These are phyloP conservation scores for Melipona bicolor DNA, from an alignment of 2,888 invertebrate species.

Conservation along the genomic window DNA sequence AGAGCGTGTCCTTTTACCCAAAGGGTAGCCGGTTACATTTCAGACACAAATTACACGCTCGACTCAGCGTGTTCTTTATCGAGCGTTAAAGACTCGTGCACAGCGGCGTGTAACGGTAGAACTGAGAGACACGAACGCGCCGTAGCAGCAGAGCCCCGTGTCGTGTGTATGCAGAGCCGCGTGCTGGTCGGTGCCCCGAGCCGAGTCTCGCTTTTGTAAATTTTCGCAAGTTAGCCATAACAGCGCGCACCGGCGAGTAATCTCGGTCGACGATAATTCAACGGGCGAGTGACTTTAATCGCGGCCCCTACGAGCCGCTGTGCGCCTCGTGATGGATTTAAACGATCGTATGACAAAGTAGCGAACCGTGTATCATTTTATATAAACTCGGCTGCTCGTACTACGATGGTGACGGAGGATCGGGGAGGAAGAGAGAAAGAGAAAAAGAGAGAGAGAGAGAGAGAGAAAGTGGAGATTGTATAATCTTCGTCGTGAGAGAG, in stretches of 20 bases:
- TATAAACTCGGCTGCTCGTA: constrained; percentile 65
- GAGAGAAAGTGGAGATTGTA: constrained; percentile 37
- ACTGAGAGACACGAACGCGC: constrained; percentile 18
- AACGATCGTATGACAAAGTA: constrained; percentile 73
- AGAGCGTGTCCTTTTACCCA: not conserved
- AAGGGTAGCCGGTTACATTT: not conserved
- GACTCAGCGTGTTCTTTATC: constrained; percentile 25
- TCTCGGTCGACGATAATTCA: constrained; percentile 67
- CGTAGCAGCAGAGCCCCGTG: too few species aligned
- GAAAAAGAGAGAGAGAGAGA: not conserved
- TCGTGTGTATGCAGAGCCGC: too few species aligned
- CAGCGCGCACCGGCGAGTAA: constrained; percentile 48
- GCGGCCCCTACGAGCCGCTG: constrained; percentile 26
- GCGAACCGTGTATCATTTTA: constrained; percentile 70
- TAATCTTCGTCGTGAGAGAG: constrained; percentile 51
- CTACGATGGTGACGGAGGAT: constrained; percentile 4
- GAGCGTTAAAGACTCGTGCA: constrained; percentile 26
- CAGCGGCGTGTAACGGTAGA: constrained; percentile 9
- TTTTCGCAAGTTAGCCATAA: constrained; percentile 59
- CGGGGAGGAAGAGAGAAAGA: not conserved
- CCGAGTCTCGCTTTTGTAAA: constrained; percentile 56
- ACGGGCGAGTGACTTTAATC: constrained; percentile 67
- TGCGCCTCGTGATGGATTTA: constrained; percentile 64
- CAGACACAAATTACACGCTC: constrained; percentile 3
- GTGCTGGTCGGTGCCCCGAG: constrained; percentile 6